Evolutionary conservation across 2,113 vertebrate genomes (phyloP), one percentile per base, ranked within the genome.

Genomic region (Aegithalos caudatus): DNA sequence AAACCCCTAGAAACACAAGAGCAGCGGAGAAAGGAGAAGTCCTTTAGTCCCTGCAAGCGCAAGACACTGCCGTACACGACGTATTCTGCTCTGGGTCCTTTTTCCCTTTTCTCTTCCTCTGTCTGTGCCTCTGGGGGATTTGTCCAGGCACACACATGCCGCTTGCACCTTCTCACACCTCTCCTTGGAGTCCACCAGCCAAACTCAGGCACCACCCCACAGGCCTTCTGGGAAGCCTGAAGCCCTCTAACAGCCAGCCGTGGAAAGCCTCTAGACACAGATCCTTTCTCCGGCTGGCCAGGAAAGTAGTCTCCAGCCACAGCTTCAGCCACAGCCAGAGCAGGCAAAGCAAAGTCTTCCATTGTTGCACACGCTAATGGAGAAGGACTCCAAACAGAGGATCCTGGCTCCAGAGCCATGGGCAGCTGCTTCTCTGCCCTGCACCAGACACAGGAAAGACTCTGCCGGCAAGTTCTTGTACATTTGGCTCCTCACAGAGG

Each of bases 31-130:
- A 37, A 45, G 40, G 51, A 37, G 40, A 66, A 31, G 13, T 33
- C 10, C 27, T 67, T 67, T 47, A 57, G 42, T 21, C 12, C 42
- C 7, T 47, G n/a, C 40, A 47, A 38, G 42, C 7, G n/a, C 27
- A 27, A 33, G 22, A 47, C n/a, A 6, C 27, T 2, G 10, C 3
- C 0, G 9, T 6, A 38, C 22, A 67, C 0, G 1, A 38, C n/a
- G 22, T 8, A 11, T 33, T 22, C n/a, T 27, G 16, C 0, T 25
- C 33, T 37, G 28, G 23, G 6, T 42, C 18, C 21, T 45, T 25
- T 8, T 6, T 1, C 21, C 40, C 12, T 11, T 45, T 54, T 15
- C 33, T 45, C 25, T 19, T 37, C 9, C 50, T 6, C 1, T 7
- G 6, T 11, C 15, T 14, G 9, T 35, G 15, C 31, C 15, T 3